phyloP scores from a whole-genome alignment of 2,113 vertebrate genomes.

The Galbula dea region DNA sequence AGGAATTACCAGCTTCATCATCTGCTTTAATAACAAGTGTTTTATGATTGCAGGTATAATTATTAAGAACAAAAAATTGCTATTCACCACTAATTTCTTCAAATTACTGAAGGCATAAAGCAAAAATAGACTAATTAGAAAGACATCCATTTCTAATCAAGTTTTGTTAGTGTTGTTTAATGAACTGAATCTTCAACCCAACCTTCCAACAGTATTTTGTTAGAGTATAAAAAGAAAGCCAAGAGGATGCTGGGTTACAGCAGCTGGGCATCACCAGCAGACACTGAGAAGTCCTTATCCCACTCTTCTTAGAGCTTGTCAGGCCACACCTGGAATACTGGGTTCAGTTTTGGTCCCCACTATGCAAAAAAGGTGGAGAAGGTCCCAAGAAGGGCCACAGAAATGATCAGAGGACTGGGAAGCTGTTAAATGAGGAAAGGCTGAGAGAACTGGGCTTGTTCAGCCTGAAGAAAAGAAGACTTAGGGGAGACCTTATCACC shows the following conservation, averaged over 20 bases:
- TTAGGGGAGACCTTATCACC: no score
- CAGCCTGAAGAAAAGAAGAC: no score
- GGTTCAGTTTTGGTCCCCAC: no score
- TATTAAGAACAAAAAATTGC: slow-evolving; percentile 22
- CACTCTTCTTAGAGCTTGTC: background rate
- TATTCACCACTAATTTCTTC: slow-evolving; percentile 28
- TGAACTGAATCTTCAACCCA: background rate
- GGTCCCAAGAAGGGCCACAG: no score
- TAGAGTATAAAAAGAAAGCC: background rate
- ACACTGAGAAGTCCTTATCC: no score
- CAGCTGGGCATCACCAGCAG: background rate
- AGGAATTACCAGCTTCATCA: background rate
- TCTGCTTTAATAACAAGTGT: slow-evolving; percentile 4
- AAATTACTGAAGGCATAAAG: background rate
- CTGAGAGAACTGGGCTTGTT: no score
- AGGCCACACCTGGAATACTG: no score
- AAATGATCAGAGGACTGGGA: no score
- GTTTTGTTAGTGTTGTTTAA: background rate
- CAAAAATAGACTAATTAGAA: background rate
- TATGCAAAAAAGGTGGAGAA: no score
- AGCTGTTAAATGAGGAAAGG: no score
- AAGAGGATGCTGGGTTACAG: background rate
- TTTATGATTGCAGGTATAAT: slow-evolving; percentile 29
- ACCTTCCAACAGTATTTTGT: background rate
- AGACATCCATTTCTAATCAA: background rate